A percentile compares a stretch with the other conserved stretches of the same genome.
These are phyloP conservation scores for Peribatodes rhomboidaria DNA, from an alignment of 2,888 invertebrate genomes.

Conservation along the genomic window DNA sequence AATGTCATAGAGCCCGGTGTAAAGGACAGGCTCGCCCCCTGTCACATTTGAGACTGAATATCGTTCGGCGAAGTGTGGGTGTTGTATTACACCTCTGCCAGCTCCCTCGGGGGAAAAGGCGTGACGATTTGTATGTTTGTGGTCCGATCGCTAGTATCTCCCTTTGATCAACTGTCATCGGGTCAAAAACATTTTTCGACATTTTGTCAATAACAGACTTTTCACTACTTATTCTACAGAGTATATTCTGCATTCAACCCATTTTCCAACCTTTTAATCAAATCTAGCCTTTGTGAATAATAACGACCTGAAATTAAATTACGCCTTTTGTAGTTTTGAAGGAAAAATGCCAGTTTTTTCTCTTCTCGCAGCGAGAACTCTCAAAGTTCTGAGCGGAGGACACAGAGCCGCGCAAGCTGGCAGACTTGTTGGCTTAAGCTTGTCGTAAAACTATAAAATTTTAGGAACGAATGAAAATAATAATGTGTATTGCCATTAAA, in stretches of 20 bases:
- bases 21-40: too few relatives aligned
- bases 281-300: slow-evolving; percentile 44
- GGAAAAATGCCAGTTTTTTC: slow-evolving; percentile 36
- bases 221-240: background rate
- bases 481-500: too few relatives aligned
- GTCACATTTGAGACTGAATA: too few relatives aligned
- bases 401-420: slow-evolving; percentile 2
- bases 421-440: background rate
- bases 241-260: slow-evolving; percentile 5
- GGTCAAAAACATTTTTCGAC: background rate
- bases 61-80: too few relatives aligned
- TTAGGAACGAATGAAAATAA: background rate
- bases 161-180: background rate
- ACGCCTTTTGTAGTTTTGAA: slow-evolving; percentile 44
- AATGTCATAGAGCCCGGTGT: too few relatives aligned
- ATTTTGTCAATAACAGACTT: background rate
- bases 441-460: background rate
- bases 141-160: too few relatives aligned
- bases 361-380: slow-evolving; percentile 7
- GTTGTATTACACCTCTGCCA: too few relatives aligned
- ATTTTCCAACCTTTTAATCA: slow-evolving; percentile 39
- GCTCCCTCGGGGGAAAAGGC: too few relatives aligned
- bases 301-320: slow-evolving; percentile 46
- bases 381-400: slow-evolving; percentile 9
- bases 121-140: too few relatives aligned